phyloP scores from a whole-genome alignment of 2,113 vertebrate species.

The Alethe diademata region DNA sequence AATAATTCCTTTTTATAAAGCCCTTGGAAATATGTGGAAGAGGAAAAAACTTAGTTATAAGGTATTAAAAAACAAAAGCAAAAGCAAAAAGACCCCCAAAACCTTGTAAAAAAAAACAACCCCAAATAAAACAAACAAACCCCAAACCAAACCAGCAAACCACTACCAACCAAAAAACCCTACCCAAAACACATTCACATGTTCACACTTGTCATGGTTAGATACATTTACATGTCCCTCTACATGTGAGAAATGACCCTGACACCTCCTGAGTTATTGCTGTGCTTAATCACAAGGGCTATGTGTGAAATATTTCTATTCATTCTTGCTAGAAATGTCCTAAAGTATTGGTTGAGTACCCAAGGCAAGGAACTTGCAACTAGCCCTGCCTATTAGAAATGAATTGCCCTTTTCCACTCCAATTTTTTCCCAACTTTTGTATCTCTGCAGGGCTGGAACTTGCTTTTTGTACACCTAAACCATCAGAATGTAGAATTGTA shows the following conservation, averaged over 20 bases:
- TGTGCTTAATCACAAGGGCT: neutral
- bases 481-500: neutral
- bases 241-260: neutral
- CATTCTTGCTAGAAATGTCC: neutral
- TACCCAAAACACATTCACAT: neutral
- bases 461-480: neutral
- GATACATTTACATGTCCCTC: neutral
- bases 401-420: neutral
- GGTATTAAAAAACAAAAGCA: neutral
- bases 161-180: neutral
- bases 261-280: neutral
- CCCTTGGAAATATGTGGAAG: neutral
- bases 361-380: neutral
- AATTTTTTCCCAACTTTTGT: neutral
- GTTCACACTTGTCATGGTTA: neutral
- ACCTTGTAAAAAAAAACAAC: no score
- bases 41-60: neutral
- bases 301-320: neutral
- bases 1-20: neutral
- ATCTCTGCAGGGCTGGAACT: neutral
- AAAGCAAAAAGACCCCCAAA: fast-evolving
- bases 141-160: neutral
- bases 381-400: neutral
- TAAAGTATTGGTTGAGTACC: neutral
- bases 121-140: neutral